Conservation (phyloP, 1,140 invertebrate genomes). For the Ceratina calcarata region DNA sequence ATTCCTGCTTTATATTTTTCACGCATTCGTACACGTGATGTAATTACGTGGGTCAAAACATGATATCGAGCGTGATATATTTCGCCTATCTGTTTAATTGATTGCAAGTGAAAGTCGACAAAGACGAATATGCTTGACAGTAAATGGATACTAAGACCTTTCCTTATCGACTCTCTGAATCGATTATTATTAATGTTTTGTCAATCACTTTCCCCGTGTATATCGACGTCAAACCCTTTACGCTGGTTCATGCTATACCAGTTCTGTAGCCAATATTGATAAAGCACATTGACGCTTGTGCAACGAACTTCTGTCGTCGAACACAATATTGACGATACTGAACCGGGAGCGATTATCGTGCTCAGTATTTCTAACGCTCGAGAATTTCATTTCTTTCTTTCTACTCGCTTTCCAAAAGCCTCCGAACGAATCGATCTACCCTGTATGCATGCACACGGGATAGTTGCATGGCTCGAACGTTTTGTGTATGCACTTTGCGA, state of each 20-base stretch:
- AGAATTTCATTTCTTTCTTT: no score
- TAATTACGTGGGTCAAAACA: not conserved
- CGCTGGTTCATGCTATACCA: not conserved
- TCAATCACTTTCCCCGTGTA: not conserved
- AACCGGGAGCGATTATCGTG: not conserved
- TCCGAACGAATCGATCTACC: not conserved
- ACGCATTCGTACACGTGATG: no score
- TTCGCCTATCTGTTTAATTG: constrained; percentile 7
- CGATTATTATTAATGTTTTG: not conserved
- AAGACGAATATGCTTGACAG: not conserved
- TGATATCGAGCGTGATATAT: not conserved
- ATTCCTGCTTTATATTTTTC: no score
- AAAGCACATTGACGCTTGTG: constrained; percentile 7
- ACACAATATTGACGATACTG: constrained; percentile 11
- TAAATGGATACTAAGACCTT: not conserved
- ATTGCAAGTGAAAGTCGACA: not conserved
- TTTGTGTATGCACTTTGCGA: constrained; percentile 21
- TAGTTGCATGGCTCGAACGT: not conserved
- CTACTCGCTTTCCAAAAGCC: no score
- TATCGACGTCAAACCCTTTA: not conserved
- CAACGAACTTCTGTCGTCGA: not conserved
- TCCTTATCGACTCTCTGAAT: not conserved
- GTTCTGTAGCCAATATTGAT: constrained; percentile 5
- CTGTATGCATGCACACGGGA: not conserved
- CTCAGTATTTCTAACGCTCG: not conserved